These are phyloP conservation scores for Drosophila azteca DNA, from an alignment of 1,140 invertebrate genomes.

Conservation along the genomic window DNA sequence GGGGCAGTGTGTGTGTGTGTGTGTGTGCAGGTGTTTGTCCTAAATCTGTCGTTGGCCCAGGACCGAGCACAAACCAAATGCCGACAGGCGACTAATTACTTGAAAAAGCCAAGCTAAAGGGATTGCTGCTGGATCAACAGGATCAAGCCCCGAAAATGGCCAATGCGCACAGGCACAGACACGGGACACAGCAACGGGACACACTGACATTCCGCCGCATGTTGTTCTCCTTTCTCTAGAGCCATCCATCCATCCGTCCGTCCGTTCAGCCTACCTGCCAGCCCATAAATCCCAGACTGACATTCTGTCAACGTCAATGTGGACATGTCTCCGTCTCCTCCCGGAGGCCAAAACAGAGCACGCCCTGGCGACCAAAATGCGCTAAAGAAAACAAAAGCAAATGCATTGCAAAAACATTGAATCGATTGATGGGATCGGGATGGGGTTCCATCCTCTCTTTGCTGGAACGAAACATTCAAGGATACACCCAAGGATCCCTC, in stretches of 20 bases:
- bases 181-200: no score
- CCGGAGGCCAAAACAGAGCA: conserved; percentile 34
- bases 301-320: conserved; percentile 46
- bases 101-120: conserved; percentile 35
- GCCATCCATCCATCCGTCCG: no score
- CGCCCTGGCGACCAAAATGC: conserved; percentile 18
- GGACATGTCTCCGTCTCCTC: conserved; percentile 16
- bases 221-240: conserved; percentile 31
- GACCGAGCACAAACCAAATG: conserved; percentile 45
- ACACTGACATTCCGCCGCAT: conserved; percentile 25
- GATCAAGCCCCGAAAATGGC: conserved; percentile 36
- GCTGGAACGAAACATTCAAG: no score
- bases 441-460: no score
- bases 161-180: conserved; percentile 23
- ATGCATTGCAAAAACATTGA: conserved; percentile 14
- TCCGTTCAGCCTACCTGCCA: conserved; percentile 21
- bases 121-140: conserved; percentile 40
- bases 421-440: conserved; percentile 5
- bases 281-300: conserved; percentile 36
- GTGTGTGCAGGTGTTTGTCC: conserved; percentile 34
- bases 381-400: conserved; percentile 17
- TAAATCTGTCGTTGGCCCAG: conserved; percentile 28
- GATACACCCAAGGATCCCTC: no score
- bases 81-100: conserved; percentile 51
- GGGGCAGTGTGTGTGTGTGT: not conserved